These are phyloP conservation scores for Drosophila repletoides DNA, from an alignment of 1,140 invertebrate genomes.

Conservation along the genomic window DNA sequence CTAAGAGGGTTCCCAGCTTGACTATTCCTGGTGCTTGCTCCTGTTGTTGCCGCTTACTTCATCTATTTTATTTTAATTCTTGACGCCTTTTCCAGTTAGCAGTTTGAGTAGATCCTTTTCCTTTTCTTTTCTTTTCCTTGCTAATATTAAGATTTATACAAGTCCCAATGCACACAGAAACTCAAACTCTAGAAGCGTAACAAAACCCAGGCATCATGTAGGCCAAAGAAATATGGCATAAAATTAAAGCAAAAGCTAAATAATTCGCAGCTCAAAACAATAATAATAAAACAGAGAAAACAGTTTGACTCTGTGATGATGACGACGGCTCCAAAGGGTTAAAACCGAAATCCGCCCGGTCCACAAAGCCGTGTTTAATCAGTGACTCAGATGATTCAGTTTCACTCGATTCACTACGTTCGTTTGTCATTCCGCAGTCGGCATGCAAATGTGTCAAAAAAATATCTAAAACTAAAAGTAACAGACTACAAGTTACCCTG, in stretches of 20 bases:
- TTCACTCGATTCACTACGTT: conserved; percentile 55
- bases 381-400: conserved; percentile 73
- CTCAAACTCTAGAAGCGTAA: conserved; percentile 68
- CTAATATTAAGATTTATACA: conserved; percentile 33
- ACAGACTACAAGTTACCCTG: not conserved
- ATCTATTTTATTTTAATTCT: conserved; percentile 47
- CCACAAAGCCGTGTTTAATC: conserved; percentile 64
- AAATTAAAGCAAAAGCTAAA: conserved; percentile 61
- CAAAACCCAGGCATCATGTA: too few relatives aligned
- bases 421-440: conserved; percentile 52
- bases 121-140: conserved; percentile 13
- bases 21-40: conserved; percentile 15
- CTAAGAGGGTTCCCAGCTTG: conserved; percentile 32
- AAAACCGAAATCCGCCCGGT: conserved; percentile 32
- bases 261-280: conserved; percentile 67
- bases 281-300: conserved; percentile 70
- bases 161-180: too few relatives aligned
- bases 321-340: conserved; percentile 62
- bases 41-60: not conserved
- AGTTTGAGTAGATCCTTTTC: conserved; percentile 15
- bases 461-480: not conserved
- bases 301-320: conserved; percentile 52
- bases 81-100: conserved; percentile 1
- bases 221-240: conserved; percentile 67
- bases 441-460: conserved; percentile 45